A percentile compares a stretch with the other conserved stretches of the same genome.
Evolutionary conservation across 2,113 vertebrate genomes (phyloP).

Genomic region (Ictidomys tridecemlineatus): DNA sequence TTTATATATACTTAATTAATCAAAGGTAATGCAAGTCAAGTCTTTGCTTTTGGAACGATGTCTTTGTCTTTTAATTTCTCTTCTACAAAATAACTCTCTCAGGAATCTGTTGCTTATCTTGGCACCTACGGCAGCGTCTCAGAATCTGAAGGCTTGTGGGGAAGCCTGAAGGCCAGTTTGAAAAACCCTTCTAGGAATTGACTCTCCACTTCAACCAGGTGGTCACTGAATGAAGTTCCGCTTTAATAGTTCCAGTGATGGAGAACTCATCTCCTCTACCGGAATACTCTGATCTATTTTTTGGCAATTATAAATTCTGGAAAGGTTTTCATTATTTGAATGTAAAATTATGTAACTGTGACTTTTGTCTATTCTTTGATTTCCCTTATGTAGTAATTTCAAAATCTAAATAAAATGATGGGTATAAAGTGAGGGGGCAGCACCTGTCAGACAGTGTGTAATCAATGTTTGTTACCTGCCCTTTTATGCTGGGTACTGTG

Average conservation of each 20-base stretch:
- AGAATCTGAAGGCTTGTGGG: constrained; percentile 23
- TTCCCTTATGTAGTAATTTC: not conserved
- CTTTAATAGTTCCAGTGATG: not conserved
- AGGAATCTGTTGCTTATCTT: not conserved
- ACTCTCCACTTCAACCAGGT: not conserved
- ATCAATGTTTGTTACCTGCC: not conserved
- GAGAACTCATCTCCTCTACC: not conserved
- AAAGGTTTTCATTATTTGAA: not conserved
- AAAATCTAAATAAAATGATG: constrained; percentile 31
- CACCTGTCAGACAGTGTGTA: not conserved
- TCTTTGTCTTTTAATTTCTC: not conserved
- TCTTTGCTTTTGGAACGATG: constrained; percentile 32
- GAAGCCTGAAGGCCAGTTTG: not conserved
- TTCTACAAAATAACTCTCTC: constrained; percentile 41
- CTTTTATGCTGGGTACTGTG: not conserved
- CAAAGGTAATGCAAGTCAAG: not conserved
- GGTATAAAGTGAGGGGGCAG: not conserved
- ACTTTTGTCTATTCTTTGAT: not conserved
- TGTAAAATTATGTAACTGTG: not conserved
- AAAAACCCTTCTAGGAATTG: not conserved
- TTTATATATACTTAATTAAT: not conserved
- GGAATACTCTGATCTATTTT: not conserved
- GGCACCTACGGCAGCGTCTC: not conserved
- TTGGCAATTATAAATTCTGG: not conserved
- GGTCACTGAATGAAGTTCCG: not conserved